A percentile compares a stretch with the other conserved stretches of the same genome.
phyloP scores from a whole-genome alignment of 2,113 vertebrate species.

The Tupaia chinensis region DNA sequence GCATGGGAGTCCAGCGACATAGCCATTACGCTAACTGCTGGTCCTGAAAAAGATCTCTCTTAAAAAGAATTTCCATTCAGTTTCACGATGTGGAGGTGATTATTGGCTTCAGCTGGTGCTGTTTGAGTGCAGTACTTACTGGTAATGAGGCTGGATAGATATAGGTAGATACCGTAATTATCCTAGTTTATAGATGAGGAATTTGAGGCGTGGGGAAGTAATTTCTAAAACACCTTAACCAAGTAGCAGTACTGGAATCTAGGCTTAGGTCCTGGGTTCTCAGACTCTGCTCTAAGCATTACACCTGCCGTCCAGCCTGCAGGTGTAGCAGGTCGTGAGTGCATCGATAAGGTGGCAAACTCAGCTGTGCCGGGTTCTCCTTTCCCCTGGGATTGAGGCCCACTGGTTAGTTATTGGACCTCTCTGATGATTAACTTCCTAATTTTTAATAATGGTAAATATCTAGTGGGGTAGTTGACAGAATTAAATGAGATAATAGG shows the following conservation, averaged over 20 bases:
- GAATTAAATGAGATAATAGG: slow-evolving; percentile 38
- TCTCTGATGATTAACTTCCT: background rate
- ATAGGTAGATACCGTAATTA: background rate
- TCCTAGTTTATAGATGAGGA: background rate
- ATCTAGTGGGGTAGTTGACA: background rate
- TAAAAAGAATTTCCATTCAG: background rate
- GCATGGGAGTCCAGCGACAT: too few relatives aligned
- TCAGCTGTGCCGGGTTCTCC: background rate
- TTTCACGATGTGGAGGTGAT: background rate
- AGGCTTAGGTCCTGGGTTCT: background rate
- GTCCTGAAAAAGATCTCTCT: too few relatives aligned
- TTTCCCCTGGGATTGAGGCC: background rate
- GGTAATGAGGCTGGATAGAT: background rate
- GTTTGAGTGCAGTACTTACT: background rate
- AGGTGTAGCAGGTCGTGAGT: background rate
- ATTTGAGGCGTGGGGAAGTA: slow-evolving; percentile 9
- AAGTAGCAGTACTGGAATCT: background rate
- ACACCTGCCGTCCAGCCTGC: background rate
- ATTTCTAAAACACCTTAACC: slow-evolving; percentile 21
- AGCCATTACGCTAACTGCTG: too few relatives aligned
- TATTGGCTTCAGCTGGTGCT: background rate
- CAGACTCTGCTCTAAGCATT: background rate
- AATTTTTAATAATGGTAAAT: slow-evolving; percentile 12
- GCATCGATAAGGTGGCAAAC: background rate
- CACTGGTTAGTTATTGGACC: background rate